These are phyloP conservation scores for Sialia sialis DNA, from an alignment of 2,113 vertebrate species.

Conservation along the genomic window DNA sequence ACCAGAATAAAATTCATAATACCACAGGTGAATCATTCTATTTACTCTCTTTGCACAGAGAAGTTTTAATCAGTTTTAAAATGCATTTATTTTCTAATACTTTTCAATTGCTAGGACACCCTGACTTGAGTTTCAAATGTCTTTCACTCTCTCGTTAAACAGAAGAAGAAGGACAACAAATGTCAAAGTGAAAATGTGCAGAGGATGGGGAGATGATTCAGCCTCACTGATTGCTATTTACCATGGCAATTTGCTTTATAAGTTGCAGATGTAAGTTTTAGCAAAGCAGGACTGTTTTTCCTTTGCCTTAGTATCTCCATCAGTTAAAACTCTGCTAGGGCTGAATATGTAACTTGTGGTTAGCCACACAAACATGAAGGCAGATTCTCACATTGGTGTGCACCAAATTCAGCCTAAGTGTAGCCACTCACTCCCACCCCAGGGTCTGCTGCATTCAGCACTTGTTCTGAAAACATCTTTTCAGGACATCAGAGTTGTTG, in stretches of 20 bases:
- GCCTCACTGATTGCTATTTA: constrained; percentile 26
- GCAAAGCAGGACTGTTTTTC: background rate
- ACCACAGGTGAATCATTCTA: background rate
- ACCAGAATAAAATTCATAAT: background rate
- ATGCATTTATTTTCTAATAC: background rate
- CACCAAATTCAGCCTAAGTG: background rate
- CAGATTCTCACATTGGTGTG: background rate
- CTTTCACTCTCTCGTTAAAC: background rate
- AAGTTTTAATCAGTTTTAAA: background rate
- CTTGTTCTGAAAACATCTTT: fast-evolving
- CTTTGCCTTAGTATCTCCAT: background rate
- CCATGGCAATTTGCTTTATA: constrained; percentile 30
- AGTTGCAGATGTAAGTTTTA: constrained; percentile 30
- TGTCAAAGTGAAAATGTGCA: constrained; percentile 58
- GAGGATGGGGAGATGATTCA: constrained; percentile 58
- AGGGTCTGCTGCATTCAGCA: background rate
- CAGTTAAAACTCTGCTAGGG: background rate
- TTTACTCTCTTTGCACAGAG: background rate
- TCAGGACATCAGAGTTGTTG: background rate
- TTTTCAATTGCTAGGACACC: background rate
- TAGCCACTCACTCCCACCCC: background rate
- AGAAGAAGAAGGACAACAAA: constrained; percentile 44
- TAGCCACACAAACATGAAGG: background rate
- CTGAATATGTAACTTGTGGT: background rate
- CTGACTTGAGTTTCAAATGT: constrained; percentile 5